Evolutionary conservation across 2,888 invertebrate genomes (phyloP), one percentile per base, ranked within the genome.

Genomic region (Melolontha melolontha): DNA sequence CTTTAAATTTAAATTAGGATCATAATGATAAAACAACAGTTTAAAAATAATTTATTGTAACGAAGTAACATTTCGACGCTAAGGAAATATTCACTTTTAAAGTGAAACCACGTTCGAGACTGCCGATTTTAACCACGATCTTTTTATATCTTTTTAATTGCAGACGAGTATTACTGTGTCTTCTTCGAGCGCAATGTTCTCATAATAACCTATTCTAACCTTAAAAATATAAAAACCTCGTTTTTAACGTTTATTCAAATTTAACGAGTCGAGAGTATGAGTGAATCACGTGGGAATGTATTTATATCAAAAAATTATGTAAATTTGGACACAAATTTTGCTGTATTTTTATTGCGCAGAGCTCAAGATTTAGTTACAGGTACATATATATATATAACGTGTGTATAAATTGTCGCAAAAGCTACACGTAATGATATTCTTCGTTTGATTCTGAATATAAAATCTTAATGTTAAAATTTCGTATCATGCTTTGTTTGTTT

Each of bases 271-370:
- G 16, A 12, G 34, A 10, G 34, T 47, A 62, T 16, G 39, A 54
- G 40, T 39, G 40, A 40, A 54, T 54, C 47, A 62, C 59, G 47
- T 62, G 59, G 59, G 59, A 62, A 62, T 62, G 47, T 62, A 62
- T 49, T 62, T 62, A 47, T 62, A 49, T 62, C 34, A 62, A 62
- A 62, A 62, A 62, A 62, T 49, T 49, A 62, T 49, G 59, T 11
- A 62, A 62, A 62, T 57, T n/a, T 34, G 5, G 12, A 1, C 27
- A 44, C 27, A 57, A 57, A 57, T 57, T 57, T 57, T 22, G 42
- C 6, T 10, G 57, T 42, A 42, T 44, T 27, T 57, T 44, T 62
- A 62, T 47, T 47, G 59, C 59, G 16, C 1, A 10, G 6, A 52
- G 16, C 52, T 27, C 14, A 12, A 29, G 22, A 22, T 22, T 27